phyloP scores from a whole-genome alignment of 2,113 vertebrate species.

The Penelope pileata region DNA sequence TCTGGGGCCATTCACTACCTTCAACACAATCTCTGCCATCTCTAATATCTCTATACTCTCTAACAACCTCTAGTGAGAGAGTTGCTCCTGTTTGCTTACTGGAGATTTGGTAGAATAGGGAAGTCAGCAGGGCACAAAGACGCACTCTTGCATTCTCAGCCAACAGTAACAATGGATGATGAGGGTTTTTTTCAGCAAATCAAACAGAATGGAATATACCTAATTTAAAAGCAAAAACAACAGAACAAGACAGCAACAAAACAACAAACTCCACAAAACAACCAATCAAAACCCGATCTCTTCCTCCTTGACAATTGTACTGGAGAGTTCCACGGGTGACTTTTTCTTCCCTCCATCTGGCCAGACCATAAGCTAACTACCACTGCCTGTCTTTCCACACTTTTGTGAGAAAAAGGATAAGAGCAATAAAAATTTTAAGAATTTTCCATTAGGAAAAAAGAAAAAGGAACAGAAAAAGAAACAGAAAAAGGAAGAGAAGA shows the following conservation, averaged over 20 bases:
- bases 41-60: neutral
- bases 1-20: neutral
- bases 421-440: neutral
- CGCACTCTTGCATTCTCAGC: neutral
- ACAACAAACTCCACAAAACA: neutral
- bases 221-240: neutral
- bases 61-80: neutral
- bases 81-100: neutral
- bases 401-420: neutral
- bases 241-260: neutral
- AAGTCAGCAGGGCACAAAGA: neutral
- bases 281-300: rapidly evolving
- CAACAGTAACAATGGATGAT: neutral
- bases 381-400: neutral
- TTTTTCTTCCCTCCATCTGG: neutral
- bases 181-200: neutral
- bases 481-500: no score
- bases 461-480: no score
- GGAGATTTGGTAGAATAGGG: neutral
- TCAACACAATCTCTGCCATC: neutral
- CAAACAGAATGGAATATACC: rapidly evolving
- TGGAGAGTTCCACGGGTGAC: neutral
- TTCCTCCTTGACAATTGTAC: neutral
- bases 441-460: neutral
- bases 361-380: neutral